Evolutionary conservation across 2,888 invertebrate species (phyloP).

Genomic region (Willowsia nigromaculata): DNA sequence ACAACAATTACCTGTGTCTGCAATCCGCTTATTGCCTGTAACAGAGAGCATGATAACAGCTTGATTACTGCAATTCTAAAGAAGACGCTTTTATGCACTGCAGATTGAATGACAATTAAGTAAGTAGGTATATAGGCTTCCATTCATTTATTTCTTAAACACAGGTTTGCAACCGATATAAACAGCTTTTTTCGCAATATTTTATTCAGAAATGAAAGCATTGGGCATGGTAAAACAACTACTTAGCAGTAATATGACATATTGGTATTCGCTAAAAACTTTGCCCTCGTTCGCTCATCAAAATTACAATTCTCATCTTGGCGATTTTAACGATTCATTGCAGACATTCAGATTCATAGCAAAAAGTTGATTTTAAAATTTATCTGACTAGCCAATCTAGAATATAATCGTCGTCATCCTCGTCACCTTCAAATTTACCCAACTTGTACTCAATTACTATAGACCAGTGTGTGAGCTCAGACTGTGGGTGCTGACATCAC

Average conservation of each 20-base stretch:
- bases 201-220: neutral
- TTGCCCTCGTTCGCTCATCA: neutral
- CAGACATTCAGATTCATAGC: neutral
- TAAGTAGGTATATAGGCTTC: no score
- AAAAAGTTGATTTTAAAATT: neutral
- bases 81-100: no score
- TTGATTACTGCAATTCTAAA: no score
- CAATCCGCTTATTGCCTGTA: conserved; percentile 18
- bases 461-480: neutral
- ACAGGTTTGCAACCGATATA: neutral
- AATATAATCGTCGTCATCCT: neutral
- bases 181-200: neutral
- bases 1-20: neutral
- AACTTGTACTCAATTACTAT: neutral
- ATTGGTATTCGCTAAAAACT: neutral
- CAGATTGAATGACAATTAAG: conserved; percentile 9
- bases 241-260: neutral
- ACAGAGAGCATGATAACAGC: neutral
- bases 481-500: neutral
- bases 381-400: neutral
- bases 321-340: neutral
- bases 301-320: neutral
- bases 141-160: conserved; percentile 14
- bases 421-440: neutral
- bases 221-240: neutral